Conservation (phyloP, 2,888 invertebrate species). For the Tiliacea citrago region DNA sequence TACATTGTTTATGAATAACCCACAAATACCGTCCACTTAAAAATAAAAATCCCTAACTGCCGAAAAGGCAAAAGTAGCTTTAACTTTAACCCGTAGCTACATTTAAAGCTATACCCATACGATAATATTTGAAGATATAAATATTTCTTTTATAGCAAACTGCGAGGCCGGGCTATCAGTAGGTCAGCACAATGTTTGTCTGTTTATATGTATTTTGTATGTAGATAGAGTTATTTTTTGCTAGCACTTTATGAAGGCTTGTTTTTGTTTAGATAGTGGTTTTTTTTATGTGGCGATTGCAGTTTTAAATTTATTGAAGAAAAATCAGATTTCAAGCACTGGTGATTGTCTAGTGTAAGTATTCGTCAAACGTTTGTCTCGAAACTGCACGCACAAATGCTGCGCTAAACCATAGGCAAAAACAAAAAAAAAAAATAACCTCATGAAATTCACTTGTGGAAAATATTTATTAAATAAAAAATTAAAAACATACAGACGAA, state of each 20-base stretch:
- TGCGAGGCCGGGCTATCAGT: constrained; percentile 95
- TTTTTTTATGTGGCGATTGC: constrained; percentile 9
- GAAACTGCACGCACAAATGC: background rate
- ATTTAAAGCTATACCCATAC: constrained; percentile 66
- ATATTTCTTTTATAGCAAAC: constrained; percentile 92
- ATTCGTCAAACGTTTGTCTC: constrained; percentile 4
- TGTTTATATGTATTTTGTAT: constrained; percentile 78
- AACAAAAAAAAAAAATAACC: too few relatives aligned
- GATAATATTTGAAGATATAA: constrained; percentile 69
- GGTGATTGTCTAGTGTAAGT: background rate
- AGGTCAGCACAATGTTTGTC: constrained; percentile 91
- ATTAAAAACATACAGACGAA: too few relatives aligned
- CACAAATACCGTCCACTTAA: constrained; percentile 43
- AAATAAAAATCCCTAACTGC: background rate
- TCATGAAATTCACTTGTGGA: too few relatives aligned
- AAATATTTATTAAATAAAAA: too few relatives aligned
- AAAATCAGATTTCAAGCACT: background rate
- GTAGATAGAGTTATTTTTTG: constrained; percentile 67
- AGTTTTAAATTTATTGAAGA: too few relatives aligned
- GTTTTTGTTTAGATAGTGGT: constrained; percentile 19
- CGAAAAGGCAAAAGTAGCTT: constrained; percentile 35
- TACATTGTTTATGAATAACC: constrained; percentile 44
- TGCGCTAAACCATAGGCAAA: too few relatives aligned
- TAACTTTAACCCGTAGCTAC: constrained; percentile 54
- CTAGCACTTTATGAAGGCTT: constrained; percentile 69